Evolutionary conservation across 1,140 invertebrate species (phyloP).

Genomic region (Brachionus paranguensis): DNA sequence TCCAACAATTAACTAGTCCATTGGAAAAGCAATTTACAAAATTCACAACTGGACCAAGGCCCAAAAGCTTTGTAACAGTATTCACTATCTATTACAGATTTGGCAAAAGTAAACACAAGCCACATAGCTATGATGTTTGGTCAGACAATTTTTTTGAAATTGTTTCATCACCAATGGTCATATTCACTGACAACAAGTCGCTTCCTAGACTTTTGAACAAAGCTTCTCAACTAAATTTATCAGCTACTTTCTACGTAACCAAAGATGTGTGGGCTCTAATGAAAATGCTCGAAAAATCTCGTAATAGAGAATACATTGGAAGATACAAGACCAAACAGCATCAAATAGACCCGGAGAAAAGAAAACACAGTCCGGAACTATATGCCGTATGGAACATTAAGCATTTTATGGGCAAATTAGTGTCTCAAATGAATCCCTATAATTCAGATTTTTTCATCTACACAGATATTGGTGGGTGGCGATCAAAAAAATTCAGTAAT

Average conservation of each 20-base stretch:
- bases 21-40: no score
- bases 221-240: not conserved
- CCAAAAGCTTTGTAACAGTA: not conserved
- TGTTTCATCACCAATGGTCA: not conserved
- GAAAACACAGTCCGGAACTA: not conserved
- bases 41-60: no score
- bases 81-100: not conserved
- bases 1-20: no score
- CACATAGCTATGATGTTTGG: not conserved
- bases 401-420: not conserved
- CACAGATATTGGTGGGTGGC: not conserved
- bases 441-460: not conserved
- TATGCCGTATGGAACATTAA: not conserved
- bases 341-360: not conserved
- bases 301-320: not conserved
- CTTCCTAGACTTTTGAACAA: not conserved
- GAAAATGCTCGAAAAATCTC: not conserved
- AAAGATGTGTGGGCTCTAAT: not conserved
- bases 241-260: not conserved
- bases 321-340: not conserved
- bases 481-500: not conserved
- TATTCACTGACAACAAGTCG: not conserved
- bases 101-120: not conserved
- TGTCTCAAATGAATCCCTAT: not conserved
- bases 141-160: not conserved